Base-by-base conservation (phyloP, 2,113 vertebrate species). In the Daphoenositta chrysoptera region DNA sequence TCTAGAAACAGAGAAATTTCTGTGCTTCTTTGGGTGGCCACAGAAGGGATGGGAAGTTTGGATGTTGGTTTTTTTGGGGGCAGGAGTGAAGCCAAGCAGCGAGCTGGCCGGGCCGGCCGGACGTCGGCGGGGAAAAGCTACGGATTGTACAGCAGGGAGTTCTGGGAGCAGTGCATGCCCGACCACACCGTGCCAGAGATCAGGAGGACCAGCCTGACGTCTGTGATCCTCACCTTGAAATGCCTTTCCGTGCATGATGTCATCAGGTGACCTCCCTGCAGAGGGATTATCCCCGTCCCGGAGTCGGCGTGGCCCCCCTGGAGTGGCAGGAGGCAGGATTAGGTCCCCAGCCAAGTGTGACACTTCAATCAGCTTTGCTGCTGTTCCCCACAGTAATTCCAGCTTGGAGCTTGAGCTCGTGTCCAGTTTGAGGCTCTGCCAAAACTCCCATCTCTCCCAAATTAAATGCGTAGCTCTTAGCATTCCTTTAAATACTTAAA, bases 111-210 rank as follows among this genome's bases (percentile, higher is more conserved):
- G 65, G 99, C 99, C 22, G 99, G 99, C 87, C 98, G 99, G 63
- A 99, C 99, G 1, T 98, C 98, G 0, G 97, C 98, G 0, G 99
- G 99, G 83, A 99, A 99, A 53, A 99, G 99, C 95, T 99, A 98
- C 93, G 95, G 98, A 17, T 97, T 99, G 28, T 99, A 99, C 93
- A 99, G 93, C 95, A 97, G 97, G 77, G 98, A 99, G 42, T 99
- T 99, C 97, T 99, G 99, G 99, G 99, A 99, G 76, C 98, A 98
- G 30, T 99, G 98, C 90, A 99, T 99, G 99, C 99, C 98, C 5
- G 98, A 99, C 21, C 99, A 99, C 94, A 99, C 99, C 3, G 96
- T 99, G 68, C 99, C 99, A 7, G 99, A 99, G 97, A 99, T 99
- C 96, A 98, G 98, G 95, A 98, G 99, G 95, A 99, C 98, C 58